These are phyloP conservation scores for Stichodactyla mertensii DNA, from an alignment of 64 coral and sea anemone species.

Conservation along the genomic window DNA sequence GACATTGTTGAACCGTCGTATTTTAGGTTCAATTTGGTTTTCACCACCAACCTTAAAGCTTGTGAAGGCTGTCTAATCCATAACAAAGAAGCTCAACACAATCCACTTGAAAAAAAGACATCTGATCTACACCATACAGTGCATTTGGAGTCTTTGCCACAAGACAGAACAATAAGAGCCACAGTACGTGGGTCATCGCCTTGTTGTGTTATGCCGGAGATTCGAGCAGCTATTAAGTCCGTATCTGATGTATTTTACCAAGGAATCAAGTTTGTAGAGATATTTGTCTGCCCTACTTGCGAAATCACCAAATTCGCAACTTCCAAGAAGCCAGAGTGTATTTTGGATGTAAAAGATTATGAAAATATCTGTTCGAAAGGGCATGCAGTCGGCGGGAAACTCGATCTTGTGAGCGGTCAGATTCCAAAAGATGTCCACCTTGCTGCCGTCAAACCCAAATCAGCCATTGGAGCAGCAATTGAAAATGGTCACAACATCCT, in stretches of 20 bases:
- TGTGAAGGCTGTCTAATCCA: slow-evolving; percentile 37
- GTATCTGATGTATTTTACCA: slow-evolving; percentile 68
- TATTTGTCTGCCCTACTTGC: slow-evolving; percentile 56
- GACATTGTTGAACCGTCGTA: slow-evolving; percentile 45
- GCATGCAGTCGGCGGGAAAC: slow-evolving; percentile 42
- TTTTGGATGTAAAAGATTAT: slow-evolving; percentile 23
- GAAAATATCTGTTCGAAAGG: slow-evolving; percentile 61
- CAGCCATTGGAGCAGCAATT: background rate
- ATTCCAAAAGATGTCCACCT: background rate
- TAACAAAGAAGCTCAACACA: slow-evolving; percentile 11
- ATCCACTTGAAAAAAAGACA: slow-evolving; percentile 35
- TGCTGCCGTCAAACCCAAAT: background rate
- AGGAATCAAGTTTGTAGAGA: slow-evolving; percentile 50
- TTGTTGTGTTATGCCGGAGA: slow-evolving; percentile 72
- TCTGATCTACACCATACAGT: slow-evolving; percentile 47
- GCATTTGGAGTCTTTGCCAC: slow-evolving; percentile 54
- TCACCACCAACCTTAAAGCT: slow-evolving; percentile 46
- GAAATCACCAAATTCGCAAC: slow-evolving; percentile 27
- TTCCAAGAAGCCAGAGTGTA: slow-evolving; percentile 43
- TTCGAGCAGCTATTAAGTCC: slow-evolving; percentile 50
- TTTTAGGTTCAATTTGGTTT: slow-evolving; percentile 67
- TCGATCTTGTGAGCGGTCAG: slow-evolving; percentile 50
- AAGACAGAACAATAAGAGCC: slow-evolving; percentile 45
- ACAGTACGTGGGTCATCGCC: slow-evolving; percentile 50
- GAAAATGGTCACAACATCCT: slow-evolving; percentile 16